Percentiles rank a stretch among this genome's conserved stretches.
These are phyloP conservation scores for Echinometra lucunter DNA, from an alignment of 53 echinoderm and acorn worm species.

Conservation along the genomic window DNA sequence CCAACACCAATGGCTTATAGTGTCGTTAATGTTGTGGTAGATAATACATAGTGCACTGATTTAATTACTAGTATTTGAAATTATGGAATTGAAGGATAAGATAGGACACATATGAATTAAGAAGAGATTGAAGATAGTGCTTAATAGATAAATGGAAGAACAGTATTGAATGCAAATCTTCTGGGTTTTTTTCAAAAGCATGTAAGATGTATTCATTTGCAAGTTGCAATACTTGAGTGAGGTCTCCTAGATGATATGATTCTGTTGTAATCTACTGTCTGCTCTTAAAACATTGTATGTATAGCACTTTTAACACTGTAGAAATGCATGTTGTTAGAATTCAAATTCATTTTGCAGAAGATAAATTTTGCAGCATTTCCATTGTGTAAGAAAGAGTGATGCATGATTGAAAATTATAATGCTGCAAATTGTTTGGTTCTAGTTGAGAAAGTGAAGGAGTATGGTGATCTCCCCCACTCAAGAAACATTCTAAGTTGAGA, in stretches of 20 bases:
- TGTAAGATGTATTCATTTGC: slow-evolving; percentile 13
- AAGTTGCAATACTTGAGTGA: neutral
- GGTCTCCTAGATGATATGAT: neutral
- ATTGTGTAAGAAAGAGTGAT: neutral
- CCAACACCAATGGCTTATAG: neutral
- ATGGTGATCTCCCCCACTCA: neutral
- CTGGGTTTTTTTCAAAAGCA: neutral
- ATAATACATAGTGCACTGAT: neutral
- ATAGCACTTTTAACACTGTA: neutral
- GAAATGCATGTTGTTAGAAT: neutral
- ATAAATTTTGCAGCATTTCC: neutral
- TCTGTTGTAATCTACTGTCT: neutral
- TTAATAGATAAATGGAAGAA: neutral
- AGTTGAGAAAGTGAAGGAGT: neutral
- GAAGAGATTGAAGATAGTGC: neutral
- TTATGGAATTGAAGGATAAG: neutral
- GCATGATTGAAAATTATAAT: neutral
- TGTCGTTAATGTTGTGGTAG: neutral
- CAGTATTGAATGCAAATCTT: neutral
- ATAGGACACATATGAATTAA: neutral
- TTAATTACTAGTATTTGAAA: neutral
- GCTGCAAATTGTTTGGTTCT: neutral
- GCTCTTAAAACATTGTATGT: neutral
- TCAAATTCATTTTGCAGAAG: neutral
- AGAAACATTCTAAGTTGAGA: neutral